Evolutionary conservation across 2,797 vertebrate genomes (phyloP).

Genomic region (Brachyrhaphis roseni): DNA sequence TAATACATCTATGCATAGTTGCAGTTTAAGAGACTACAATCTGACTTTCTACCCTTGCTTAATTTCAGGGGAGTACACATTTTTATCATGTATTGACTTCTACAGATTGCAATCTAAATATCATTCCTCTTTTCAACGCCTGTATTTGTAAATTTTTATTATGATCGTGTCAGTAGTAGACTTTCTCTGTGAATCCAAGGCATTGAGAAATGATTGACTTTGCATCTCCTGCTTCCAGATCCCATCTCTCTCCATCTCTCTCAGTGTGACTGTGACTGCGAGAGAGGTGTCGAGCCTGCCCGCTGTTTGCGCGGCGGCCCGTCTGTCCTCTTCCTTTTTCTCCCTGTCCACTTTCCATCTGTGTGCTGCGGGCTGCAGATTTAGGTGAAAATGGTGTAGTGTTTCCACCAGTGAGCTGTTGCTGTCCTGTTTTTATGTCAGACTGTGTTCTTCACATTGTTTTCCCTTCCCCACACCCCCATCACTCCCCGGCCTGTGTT

Average conservation of each 20-base stretch:
- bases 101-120: constrained; percentile 20
- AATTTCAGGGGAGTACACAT: constrained; percentile 49
- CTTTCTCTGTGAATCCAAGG: constrained; percentile 33
- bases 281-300: constrained; percentile 70
- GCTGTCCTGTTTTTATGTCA: constrained; percentile 74
- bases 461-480: constrained; percentile 42
- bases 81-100: background rate
- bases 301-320: constrained; percentile 68
- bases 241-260: constrained; percentile 43
- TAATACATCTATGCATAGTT: background rate
- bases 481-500: constrained; percentile 53
- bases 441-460: constrained; percentile 61
- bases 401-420: constrained; percentile 77
- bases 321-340: constrained; percentile 62
- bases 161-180: constrained; percentile 1
- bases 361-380: constrained; percentile 72
- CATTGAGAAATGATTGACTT: constrained; percentile 39
- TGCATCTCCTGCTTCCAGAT: constrained; percentile 46
- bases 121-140: constrained; percentile 35
- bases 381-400: constrained; percentile 84
- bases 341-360: constrained; percentile 73
- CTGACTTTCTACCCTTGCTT: constrained; percentile 45
- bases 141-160: background rate
- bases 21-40: constrained; percentile 24
- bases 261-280: constrained; percentile 64